Base-by-base conservation (phyloP, 2,797 vertebrate species). In the Acanthopagrus latus region DNA sequence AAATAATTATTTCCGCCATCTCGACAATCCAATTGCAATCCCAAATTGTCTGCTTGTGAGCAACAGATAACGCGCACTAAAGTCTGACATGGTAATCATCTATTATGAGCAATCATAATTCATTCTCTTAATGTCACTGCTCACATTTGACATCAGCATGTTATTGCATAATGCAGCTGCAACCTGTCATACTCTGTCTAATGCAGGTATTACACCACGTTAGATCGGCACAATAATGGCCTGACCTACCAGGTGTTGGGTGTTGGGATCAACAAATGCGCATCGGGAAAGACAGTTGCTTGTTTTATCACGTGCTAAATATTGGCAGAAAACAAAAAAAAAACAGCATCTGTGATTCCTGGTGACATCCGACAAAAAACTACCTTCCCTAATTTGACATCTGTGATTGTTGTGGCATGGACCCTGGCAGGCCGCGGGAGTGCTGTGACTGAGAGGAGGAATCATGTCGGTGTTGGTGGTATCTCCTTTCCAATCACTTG, bases 101-200 rank as follows among this genome's bases (percentile, higher is more conserved):
- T 54, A 1, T 57, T 50, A 52, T 60, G 46, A 59, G 50, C 33
- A 17, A 43, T 8, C 27, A 41, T 58, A n/a, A 51, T 21, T 58
- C 5, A 50, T 59, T 65, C 11, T 65, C 23, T 62, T 62, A 44
- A 54, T 72, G 46, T 44, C 21, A 7, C n/a, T 16, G 44, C 29
- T 74, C 46, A 27, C 21, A 41, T 74, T 51, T 66, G n/a, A 65
- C 16, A 65, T 65, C 52, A 51, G 12, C 18, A 21, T 67, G 33
- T 59, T 50, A 66, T 41, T n/a, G 4, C 16, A 44, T 7, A 46
- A 51, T 11, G 33, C 51, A 77, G 33, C 44, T 21, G 3, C 29
- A 64, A 23, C 25, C 27, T 50, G 14, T 76, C 11, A 21, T 59
- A 21, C n/a, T 46, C 23, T 54, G 23, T 55, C 14, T 64, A n/a